phyloP scores from a whole-genome alignment of 2,888 invertebrate species.

The Andrena marginata region DNA sequence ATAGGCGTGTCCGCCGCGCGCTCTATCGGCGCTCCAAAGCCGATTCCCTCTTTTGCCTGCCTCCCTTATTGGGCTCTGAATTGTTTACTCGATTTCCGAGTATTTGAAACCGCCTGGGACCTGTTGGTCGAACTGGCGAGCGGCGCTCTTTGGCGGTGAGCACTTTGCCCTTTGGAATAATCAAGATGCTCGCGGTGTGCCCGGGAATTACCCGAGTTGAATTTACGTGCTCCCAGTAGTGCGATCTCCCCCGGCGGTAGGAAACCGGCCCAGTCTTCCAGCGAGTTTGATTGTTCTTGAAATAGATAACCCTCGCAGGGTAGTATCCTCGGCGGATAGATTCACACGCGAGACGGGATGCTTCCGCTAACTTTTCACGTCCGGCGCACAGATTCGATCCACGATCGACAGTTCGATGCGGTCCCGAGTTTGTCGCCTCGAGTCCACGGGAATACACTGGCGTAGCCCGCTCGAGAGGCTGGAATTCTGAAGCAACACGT shows the following conservation, averaged over 20 bases:
- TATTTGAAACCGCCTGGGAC: not conserved
- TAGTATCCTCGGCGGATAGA: not conserved
- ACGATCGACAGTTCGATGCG: slow-evolving; percentile 16
- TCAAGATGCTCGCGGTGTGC: slow-evolving; percentile 1
- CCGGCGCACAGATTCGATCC: slow-evolving; percentile 7
- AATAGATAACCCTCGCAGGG: not conserved
- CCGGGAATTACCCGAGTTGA: not conserved
- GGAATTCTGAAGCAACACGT: slow-evolving; percentile 53
- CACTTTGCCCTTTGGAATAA: slow-evolving; percentile 15
- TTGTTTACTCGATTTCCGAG: not conserved
- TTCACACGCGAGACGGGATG: not conserved
- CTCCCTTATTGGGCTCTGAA: not conserved
- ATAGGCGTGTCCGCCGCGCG: not conserved
- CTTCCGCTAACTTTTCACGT: not conserved
- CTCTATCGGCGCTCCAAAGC: not conserved
- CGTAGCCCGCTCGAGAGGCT: not conserved
- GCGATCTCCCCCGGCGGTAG: not conserved
- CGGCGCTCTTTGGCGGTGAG: no score
- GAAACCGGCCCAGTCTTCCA: slow-evolving; percentile 1
- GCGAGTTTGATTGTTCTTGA: slow-evolving; percentile 13
- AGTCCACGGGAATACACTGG: not conserved
- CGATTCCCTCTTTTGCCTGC: not conserved
- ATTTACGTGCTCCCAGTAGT: slow-evolving; percentile 15
- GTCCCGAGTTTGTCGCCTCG: not conserved
- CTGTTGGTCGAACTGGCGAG: no score